phyloP scores from a whole-genome alignment of 2,113 vertebrate genomes.

The Strix aluco region DNA sequence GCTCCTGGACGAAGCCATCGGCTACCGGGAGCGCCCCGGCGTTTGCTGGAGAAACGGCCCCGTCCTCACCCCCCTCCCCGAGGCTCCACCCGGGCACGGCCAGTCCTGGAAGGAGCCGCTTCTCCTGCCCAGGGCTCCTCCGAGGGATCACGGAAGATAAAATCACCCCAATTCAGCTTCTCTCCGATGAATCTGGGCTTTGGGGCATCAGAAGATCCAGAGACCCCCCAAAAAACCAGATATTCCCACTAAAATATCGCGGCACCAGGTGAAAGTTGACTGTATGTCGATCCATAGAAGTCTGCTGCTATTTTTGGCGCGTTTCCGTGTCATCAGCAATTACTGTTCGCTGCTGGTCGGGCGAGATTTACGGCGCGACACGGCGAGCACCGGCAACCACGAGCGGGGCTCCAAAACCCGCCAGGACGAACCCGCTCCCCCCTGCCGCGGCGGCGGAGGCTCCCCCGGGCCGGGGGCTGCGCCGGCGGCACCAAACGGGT shows the following conservation, averaged over 20 bases:
- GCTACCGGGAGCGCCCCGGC: not conserved
- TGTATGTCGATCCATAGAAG: rapidly evolving
- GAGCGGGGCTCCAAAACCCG: not conserved
- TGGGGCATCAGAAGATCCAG: rapidly evolving
- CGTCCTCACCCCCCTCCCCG: rapidly evolving
- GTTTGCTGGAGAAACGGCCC: not conserved
- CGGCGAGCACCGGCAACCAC: not conserved
- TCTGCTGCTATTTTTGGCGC: not conserved
- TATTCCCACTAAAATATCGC: not conserved
- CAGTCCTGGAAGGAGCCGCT: not conserved
- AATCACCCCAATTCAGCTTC: rapidly evolving
- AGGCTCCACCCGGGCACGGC: too few relatives aligned
- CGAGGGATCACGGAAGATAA: not conserved
- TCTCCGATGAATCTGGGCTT: rapidly evolving
- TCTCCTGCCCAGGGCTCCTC: not conserved
- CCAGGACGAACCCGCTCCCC: not conserved
- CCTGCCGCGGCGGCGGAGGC: rapidly evolving
- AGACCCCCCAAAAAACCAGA: rapidly evolving
- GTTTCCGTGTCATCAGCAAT: not conserved
- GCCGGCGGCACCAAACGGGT: rapidly evolving
- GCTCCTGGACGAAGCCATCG: not conserved
- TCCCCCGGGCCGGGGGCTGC: not conserved
- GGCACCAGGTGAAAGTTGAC: not conserved
- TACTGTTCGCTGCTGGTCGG: not conserved
- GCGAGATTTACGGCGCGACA: not conserved